Base-by-base conservation (phyloP, 2,113 vertebrate species). In the Epinephelus lanceolatus region DNA sequence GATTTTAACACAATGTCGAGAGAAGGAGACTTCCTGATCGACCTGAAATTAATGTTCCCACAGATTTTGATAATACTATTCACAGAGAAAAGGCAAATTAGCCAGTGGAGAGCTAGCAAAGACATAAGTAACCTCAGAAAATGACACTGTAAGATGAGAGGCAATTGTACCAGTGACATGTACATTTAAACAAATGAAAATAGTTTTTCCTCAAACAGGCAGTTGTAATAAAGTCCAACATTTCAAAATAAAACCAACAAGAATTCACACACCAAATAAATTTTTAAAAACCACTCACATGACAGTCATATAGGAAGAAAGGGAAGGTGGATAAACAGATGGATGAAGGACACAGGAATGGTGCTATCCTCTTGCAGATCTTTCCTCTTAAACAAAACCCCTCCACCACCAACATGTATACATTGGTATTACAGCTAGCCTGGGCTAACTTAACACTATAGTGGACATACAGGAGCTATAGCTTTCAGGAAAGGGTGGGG, bases 291-390 rank as follows among this genome's bases (percentile, higher is more conserved):
- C 33, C 76, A 95, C 94, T 95, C 74, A 95, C 94, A 73, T 94
- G 89, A 94, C 89, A 42, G 93, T 93, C 94, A 95, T 95, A 59
- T 77, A 85, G 84, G 56, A 83, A 71, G 60, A 23, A 73, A 10
- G 27, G 37, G 53, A 3, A 37, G 18, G 47, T 7, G 23, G 37
- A 53, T 21, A 2, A 49, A 27, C 14, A 5, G 52, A 53, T n/a
- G 23, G 66, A 71, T 18, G 66, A 61, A 57, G 30, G 25, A n/a
- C 17, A 45, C 6, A 19, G 42, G 13, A 23, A 51, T 27, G 66
- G 27, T 15, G 10, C 7, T 37, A 2, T 45, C 53, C 23, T 47
- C 68, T 37, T 57, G 59, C n/a, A 73, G 69, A 23, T 65, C 10
- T 42, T 73, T 56, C 40, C 17, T 47, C 70, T 66, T 5, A 9